These are phyloP conservation scores for Sycobia sp. DNA, from an alignment of 1,140 invertebrate species.

Conservation along the genomic window DNA sequence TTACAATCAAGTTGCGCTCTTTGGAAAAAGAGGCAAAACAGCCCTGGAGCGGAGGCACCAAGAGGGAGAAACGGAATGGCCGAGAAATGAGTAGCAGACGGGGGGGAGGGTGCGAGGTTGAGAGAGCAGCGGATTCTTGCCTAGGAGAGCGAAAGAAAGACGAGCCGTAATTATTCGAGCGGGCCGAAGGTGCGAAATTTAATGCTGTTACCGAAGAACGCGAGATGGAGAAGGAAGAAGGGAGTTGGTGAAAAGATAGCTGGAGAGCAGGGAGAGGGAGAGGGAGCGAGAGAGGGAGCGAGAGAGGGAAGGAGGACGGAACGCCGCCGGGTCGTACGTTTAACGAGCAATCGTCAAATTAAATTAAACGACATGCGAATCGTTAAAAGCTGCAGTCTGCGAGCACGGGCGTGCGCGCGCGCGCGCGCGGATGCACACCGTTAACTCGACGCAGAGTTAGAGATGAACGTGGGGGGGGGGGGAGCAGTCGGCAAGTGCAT, in stretches of 20 bases:
- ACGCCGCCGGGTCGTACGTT: conserved; percentile 38
- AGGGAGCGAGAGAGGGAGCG: no score
- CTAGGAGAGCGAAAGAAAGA: background rate
- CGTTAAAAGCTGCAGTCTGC: conserved; percentile 40
- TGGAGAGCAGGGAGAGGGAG: background rate
- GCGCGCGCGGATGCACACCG: conserved; percentile 39
- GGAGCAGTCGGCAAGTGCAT: conserved; percentile 18
- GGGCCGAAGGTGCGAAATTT: conserved; percentile 42
- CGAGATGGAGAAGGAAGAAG: no score
- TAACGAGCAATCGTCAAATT: conserved; percentile 57
- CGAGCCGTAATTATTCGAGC: conserved; percentile 3
- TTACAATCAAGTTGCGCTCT: no score
- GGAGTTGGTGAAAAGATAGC: no score
- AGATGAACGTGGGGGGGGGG: no score
- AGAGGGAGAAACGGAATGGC: no score
- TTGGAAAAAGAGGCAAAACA: no score
- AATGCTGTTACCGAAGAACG: conserved; percentile 24
- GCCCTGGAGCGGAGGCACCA: no score
- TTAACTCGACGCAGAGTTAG: conserved; percentile 34
- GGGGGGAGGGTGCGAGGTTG: no score
- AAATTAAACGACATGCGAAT: conserved; percentile 53
- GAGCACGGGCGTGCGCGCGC: background rate
- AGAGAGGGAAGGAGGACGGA: background rate
- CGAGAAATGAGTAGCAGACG: no score
- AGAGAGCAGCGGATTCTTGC: no score